Percentiles rank a stretch among this genome's conserved stretches.
These are phyloP conservation scores for Agonopterix alstromeriana DNA, from an alignment of 2,888 invertebrate species.

Conservation along the genomic window DNA sequence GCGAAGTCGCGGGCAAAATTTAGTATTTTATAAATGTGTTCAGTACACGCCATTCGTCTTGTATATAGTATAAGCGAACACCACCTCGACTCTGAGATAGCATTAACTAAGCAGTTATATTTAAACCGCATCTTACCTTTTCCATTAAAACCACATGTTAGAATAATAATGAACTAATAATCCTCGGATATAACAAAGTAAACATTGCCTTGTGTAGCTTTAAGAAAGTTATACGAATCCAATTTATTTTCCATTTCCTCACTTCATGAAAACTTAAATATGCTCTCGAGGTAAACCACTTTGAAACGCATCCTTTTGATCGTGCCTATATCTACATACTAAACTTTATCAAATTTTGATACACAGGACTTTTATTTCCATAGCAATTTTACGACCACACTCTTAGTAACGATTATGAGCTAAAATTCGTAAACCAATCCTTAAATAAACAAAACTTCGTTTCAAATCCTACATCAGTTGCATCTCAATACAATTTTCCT, in stretches of 20 bases:
- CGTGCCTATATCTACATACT: conserved; percentile 66
- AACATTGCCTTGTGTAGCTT: conserved; percentile 55
- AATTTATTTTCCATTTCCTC: conserved; percentile 76
- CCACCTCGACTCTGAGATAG: too few species aligned
- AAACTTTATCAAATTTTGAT: conserved; percentile 66
- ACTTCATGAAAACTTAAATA: conserved; percentile 76
- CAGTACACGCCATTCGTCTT: too few species aligned
- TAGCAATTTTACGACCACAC: conserved; percentile 2
- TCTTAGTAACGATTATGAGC: neutral
- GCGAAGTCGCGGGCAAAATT: too few species aligned
- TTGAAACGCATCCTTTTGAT: conserved; percentile 72
- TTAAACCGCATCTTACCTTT: too few species aligned
- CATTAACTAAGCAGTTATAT: too few species aligned
- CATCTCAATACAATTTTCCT: conserved; percentile 1
- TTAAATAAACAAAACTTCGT: neutral
- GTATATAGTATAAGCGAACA: too few species aligned
- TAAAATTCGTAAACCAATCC: neutral
- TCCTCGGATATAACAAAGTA: conserved; percentile 52
- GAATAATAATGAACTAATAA: conserved; percentile 38
- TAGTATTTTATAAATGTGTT: too few species aligned
- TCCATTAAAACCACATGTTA: conserved; percentile 26
- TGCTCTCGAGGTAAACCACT: conserved; percentile 73
- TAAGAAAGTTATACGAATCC: conserved; percentile 72
- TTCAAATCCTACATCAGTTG: neutral
- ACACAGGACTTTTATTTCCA: conserved; percentile 23